phyloP scores from a whole-genome alignment of 2,888 invertebrate genomes.

The Bimastos eiseni region DNA sequence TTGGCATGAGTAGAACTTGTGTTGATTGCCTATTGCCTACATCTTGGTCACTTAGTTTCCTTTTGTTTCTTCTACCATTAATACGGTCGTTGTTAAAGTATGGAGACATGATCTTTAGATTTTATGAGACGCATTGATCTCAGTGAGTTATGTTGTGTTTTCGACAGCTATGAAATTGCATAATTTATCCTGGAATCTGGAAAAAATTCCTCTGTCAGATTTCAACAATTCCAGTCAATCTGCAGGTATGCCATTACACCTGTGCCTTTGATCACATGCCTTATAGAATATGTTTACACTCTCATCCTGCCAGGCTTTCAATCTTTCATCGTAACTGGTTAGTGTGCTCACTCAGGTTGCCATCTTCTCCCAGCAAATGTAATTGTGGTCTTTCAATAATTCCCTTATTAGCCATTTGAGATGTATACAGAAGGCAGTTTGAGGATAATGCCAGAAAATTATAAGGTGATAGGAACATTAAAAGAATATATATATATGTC shows the following conservation, averaged over 20 bases:
- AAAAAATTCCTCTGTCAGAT: conserved; percentile 29
- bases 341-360: background rate
- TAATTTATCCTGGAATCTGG: conserved; percentile 38
- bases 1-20: background rate
- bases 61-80: background rate
- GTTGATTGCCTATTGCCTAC: background rate
- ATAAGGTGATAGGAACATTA: no score
- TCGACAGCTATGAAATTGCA: conserved; percentile 41
- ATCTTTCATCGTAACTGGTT: background rate
- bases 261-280: background rate
- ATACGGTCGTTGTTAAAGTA: background rate
- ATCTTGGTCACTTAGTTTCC: background rate
- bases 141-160: background rate
- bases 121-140: background rate
- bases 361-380: no score
- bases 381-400: no score
- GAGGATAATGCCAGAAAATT: no score
- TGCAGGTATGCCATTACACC: background rate
- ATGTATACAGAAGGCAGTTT: no score
- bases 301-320: background rate
- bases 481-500: no score
- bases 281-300: background rate
- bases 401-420: no score
- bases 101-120: background rate
- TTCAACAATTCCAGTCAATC: conserved; percentile 25